Conservation (phyloP, 2,797 vertebrate species). For the Hirundo rustica region DNA sequence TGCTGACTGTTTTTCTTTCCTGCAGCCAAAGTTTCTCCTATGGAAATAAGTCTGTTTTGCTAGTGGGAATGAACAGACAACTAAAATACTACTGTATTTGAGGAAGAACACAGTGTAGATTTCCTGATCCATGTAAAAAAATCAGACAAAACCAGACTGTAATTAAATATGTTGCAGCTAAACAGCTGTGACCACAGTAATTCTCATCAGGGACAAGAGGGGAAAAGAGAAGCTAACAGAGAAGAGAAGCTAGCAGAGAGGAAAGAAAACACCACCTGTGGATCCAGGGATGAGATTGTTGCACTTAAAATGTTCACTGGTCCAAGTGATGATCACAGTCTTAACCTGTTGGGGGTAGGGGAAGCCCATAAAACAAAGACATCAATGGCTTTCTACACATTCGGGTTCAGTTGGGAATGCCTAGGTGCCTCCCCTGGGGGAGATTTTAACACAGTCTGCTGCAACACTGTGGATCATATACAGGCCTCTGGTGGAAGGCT, state of each 20-base stretch:
- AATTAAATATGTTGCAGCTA: not conserved
- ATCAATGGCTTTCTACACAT: not conserved
- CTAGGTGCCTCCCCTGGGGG: not conserved
- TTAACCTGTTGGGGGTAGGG: not conserved
- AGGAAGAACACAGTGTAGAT: not conserved
- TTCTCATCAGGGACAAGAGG: not conserved
- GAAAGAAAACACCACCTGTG: not conserved
- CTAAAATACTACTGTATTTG: not conserved
- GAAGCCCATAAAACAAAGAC: not conserved
- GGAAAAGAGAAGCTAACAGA: not conserved
- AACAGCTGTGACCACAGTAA: not conserved
- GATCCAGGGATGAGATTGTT: not conserved
- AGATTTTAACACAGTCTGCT: not conserved
- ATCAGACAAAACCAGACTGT: not conserved
- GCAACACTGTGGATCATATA: not conserved
- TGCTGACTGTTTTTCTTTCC: not conserved
- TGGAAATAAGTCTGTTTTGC: not conserved
- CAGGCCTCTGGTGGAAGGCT: not conserved
- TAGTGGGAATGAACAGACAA: not conserved
- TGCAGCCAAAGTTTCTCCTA: not conserved
- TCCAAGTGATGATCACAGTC: not conserved
- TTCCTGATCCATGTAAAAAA: conserved; percentile 3
- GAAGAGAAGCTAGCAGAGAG: not conserved
- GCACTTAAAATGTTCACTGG: not conserved
- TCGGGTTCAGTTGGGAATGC: not conserved